Conservation (phyloP, 2,888 invertebrate species). For the Galerucella calmariensis region DNA sequence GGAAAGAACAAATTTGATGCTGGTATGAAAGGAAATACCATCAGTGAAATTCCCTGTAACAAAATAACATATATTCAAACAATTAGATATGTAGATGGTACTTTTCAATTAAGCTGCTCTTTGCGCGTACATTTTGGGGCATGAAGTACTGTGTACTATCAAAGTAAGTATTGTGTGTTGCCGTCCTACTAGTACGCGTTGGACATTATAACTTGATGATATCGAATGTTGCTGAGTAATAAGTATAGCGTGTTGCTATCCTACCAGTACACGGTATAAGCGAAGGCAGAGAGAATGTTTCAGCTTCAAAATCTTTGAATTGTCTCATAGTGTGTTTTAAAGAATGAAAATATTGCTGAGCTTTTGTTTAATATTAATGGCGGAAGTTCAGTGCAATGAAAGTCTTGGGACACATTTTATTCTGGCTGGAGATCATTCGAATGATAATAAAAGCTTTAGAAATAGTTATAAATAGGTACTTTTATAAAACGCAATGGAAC, state of each 20-base stretch:
- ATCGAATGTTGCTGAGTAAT: no score
- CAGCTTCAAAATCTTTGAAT: no score
- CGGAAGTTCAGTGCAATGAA: not conserved
- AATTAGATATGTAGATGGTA: not conserved
- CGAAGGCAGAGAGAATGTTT: no score
- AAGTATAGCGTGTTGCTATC: no score
- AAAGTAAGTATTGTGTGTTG: no score
- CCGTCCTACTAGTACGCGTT: no score
- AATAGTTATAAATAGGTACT: not conserved
- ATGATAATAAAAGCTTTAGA: not conserved
- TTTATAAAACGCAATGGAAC: not conserved
- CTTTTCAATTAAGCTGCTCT: not conserved
- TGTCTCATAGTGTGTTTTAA: not conserved
- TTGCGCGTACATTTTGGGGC: no score
- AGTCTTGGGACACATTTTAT: not conserved
- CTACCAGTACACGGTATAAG: no score
- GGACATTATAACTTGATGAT: no score
- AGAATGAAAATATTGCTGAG: not conserved
- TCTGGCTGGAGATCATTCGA: not conserved
- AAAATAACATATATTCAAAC: not conserved
- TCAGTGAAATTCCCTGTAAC: slow-evolving; percentile 82
- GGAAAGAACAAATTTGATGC: slow-evolving; percentile 98
- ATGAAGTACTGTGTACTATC: no score
- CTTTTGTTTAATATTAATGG: not conserved
- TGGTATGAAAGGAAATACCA: slow-evolving; percentile 92